These are phyloP conservation scores for Achatina immaculata DNA, from an alignment of 1,140 invertebrate species.

Conservation along the genomic window DNA sequence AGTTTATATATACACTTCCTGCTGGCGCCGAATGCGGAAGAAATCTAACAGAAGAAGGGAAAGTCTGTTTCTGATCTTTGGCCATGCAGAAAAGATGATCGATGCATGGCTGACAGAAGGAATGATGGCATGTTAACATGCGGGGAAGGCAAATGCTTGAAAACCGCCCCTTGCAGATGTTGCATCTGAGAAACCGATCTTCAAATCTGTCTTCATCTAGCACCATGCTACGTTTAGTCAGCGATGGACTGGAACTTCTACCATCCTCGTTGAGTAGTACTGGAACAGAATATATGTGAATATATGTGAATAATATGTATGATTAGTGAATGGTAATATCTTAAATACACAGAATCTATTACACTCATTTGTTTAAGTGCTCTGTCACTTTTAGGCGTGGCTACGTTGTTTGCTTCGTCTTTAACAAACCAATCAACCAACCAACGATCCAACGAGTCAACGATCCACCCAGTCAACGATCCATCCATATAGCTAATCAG, in stretches of 20 bases:
- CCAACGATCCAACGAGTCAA: too few species aligned
- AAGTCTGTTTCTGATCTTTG: slow-evolving; percentile 45
- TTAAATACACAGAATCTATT: too few species aligned
- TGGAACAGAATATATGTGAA: not conserved
- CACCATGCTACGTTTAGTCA: slow-evolving; percentile 52
- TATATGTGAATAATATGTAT: too few species aligned
- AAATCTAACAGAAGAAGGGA: slow-evolving; percentile 38
- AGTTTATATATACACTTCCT: slow-evolving; percentile 53
- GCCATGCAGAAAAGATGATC: slow-evolving; percentile 49
- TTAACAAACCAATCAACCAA: too few species aligned
- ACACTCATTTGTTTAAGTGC: too few species aligned
- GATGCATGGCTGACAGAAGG: slow-evolving; percentile 73
- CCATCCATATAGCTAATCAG: too few species aligned
- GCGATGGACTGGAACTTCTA: slow-evolving; percentile 5
- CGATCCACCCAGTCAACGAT: too few species aligned
- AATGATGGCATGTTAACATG: slow-evolving; percentile 63
- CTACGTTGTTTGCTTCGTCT: too few species aligned
- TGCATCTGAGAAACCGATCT: slow-evolving; percentile 55
- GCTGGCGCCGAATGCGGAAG: slow-evolving; percentile 27
- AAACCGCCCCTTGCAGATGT: slow-evolving; percentile 51
- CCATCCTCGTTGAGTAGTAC: slow-evolving; percentile 28
- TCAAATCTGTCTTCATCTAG: slow-evolving; percentile 57
- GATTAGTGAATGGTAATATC: too few species aligned
- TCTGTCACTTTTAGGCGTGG: too few species aligned
- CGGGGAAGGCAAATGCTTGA: slow-evolving; percentile 46